A percentile compares a stretch with the other conserved stretches of the same genome.
Conservation (phyloP, 2,797 vertebrate species). For the Acridotheres tristis region DNA sequence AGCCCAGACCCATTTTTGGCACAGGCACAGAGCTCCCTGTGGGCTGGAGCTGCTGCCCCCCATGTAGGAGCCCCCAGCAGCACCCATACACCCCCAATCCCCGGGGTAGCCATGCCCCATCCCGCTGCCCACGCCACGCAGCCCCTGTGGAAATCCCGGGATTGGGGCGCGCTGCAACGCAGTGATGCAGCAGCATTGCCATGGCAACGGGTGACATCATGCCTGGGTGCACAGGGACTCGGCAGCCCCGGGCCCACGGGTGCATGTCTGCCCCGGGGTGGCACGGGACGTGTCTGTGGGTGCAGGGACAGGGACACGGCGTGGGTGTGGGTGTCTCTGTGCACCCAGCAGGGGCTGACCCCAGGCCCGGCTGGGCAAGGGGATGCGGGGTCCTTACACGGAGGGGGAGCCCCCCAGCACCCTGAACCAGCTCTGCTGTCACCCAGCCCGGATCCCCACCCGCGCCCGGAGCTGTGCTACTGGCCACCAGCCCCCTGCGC, state of each 20-base stretch:
- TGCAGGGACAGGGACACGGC: background rate
- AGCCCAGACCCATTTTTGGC: background rate
- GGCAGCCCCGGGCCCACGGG: conserved; percentile 3
- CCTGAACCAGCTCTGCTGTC: background rate
- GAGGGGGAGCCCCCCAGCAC: background rate
- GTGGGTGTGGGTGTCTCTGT: background rate
- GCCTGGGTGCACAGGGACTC: conserved; percentile 33
- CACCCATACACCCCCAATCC: background rate
- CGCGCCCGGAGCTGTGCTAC: fast-evolving
- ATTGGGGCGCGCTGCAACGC: background rate
- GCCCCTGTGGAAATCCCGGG: conserved; percentile 43
- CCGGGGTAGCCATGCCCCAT: background rate
- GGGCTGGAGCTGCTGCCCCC: background rate
- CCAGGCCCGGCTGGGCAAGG: background rate
- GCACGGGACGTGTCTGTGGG: background rate
- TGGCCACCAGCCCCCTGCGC: fast-evolving
- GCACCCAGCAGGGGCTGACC: background rate
- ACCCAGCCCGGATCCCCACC: background rate
- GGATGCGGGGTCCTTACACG: fast-evolving
- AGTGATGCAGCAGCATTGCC: conserved; percentile 50
- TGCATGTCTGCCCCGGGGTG: background rate
- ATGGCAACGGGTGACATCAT: conserved; percentile 55
- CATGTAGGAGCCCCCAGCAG: background rate
- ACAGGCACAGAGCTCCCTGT: fast-evolving
- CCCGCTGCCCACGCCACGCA: background rate